Evolutionary conservation across 2,888 invertebrate species (phyloP), one percentile per base, ranked within the genome.

Genomic region (Drosophila fungiperda): DNA sequence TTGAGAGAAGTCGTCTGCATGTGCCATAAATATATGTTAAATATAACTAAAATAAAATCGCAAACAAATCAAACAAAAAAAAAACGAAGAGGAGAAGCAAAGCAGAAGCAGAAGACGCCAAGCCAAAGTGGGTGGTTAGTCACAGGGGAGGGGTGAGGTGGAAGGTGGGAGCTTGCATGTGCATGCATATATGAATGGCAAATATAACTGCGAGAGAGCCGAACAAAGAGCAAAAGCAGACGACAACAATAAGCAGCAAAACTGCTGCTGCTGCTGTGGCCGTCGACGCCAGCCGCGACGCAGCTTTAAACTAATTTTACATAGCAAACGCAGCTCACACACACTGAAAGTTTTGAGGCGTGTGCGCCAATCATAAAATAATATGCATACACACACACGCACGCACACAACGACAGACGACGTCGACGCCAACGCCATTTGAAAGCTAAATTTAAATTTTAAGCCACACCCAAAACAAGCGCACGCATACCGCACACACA

Each of bases 371-470:
- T 87, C 87, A 87, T 87, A 87, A 87, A 87, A 90, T 88, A 87
- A 87, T 87, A 87, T 87, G 87, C 87, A 87, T 90, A 68, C 23
- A 26, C 63, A 53, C 17, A 64, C 42, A 45, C 48, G 53, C 32
- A 67, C 74, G 73, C 70, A 70, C 50, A 62, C 60, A 58, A 32
- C 15, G n/a, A 29, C 45, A 29, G 66, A 65, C 74, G 74, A 58
- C 71, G 82, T 73, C 88, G 83, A 75, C 77, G 70, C 83, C 87
- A 82, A 81, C 82, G 78, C 83, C 87, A 80, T 87, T 87, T 88
- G 87, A 89, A 92, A 89, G 74, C 82, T 68, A 78, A 92, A 92
- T 92, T 92, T 92, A 90, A 92, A 93, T 93, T 91, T 91, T 92
- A 92, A 91, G 92, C 93, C 92, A 93, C 92, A 91, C 93, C 92